Conservation (phyloP, 2,888 invertebrate species). For the Eretmocerus hayati region DNA sequence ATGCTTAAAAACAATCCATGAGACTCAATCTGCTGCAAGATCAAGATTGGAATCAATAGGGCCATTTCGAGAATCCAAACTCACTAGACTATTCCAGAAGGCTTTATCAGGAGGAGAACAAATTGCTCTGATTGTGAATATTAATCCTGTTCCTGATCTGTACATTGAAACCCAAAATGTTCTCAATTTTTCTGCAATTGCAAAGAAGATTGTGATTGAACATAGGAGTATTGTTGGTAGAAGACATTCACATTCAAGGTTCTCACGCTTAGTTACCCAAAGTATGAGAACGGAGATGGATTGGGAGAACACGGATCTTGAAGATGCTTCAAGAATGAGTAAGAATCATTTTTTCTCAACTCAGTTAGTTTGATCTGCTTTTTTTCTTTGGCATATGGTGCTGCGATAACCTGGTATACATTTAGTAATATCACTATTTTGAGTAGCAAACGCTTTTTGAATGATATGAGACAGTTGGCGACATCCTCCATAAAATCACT, state of each 20-base stretch:
- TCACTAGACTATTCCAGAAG: conserved; percentile 78
- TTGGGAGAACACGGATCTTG: conserved; percentile 36
- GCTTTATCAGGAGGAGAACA: conserved; percentile 69
- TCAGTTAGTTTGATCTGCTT: too few species aligned
- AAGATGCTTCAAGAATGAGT: conserved; percentile 16
- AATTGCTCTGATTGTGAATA: conserved; percentile 80
- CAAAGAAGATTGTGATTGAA: conserved; percentile 55
- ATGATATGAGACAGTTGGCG: too few species aligned
- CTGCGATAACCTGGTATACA: too few species aligned
- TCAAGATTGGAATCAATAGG: conserved; percentile 36
- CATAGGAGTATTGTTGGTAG: conserved; percentile 24
- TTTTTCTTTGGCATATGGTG: too few species aligned
- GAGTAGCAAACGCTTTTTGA: too few species aligned
- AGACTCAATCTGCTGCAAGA: conserved; percentile 34
- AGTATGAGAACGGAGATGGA: conserved; percentile 35
- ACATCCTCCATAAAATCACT: too few species aligned
- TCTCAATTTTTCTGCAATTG: conserved; percentile 78
- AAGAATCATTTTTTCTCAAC: conserved; percentile 8
- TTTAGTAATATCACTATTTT: too few species aligned
- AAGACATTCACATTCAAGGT: conserved; percentile 32
- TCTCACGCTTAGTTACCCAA: conserved; percentile 37
- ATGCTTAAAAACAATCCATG: conserved; percentile 62
- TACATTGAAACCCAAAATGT: conserved; percentile 82
- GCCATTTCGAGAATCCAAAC: conserved; percentile 78
- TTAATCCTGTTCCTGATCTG: conserved; percentile 69